These are phyloP conservation scores for Galendromus occidentalis DNA, from an alignment of 1,140 invertebrate species.

Conservation along the genomic window DNA sequence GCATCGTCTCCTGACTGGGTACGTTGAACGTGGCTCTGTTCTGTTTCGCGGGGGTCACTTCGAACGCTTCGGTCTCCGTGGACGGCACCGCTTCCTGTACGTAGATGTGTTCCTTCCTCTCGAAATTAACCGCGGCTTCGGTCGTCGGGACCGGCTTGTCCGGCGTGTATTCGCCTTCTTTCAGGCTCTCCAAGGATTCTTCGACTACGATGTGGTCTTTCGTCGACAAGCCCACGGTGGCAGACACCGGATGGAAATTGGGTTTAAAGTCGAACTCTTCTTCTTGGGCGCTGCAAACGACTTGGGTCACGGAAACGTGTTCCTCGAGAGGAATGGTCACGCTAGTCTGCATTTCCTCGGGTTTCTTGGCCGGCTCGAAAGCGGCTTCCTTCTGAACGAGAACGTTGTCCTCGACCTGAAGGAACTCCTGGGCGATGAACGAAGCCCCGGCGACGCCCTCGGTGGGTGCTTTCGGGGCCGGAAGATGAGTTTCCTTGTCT, in stretches of 20 bases:
- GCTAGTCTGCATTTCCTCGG: constrained; percentile 12
- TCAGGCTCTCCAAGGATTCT: background rate
- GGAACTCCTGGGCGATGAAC: constrained; percentile 15
- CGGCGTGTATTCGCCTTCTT: background rate
- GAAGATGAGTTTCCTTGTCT: constrained; percentile 16
- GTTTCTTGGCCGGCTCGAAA: constrained; percentile 15
- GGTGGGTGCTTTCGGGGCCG: constrained; percentile 7
- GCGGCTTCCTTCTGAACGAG: constrained; percentile 13
- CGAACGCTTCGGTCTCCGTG: background rate
- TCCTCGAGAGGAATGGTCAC: constrained; percentile 16
- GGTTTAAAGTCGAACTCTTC: constrained; percentile 12
- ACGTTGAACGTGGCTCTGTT: constrained; percentile 15
- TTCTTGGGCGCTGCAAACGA: constrained; percentile 13
- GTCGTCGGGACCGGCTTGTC: background rate
- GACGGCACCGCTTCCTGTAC: background rate
- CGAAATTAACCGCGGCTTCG: constrained; percentile 2
- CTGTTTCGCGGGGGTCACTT: background rate
- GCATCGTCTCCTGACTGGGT: constrained; percentile 9
- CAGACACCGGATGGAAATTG: background rate
- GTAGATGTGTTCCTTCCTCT: background rate
- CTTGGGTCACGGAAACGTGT: constrained; percentile 16
- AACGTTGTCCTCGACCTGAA: constrained; percentile 15
- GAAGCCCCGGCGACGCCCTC: constrained; percentile 11
- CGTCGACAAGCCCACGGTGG: background rate
- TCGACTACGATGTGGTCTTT: background rate